Percentiles rank a stretch among this genome's conserved stretches.
phyloP scores from a whole-genome alignment of 2,797 vertebrate species.

The Glossophaga mutica region DNA sequence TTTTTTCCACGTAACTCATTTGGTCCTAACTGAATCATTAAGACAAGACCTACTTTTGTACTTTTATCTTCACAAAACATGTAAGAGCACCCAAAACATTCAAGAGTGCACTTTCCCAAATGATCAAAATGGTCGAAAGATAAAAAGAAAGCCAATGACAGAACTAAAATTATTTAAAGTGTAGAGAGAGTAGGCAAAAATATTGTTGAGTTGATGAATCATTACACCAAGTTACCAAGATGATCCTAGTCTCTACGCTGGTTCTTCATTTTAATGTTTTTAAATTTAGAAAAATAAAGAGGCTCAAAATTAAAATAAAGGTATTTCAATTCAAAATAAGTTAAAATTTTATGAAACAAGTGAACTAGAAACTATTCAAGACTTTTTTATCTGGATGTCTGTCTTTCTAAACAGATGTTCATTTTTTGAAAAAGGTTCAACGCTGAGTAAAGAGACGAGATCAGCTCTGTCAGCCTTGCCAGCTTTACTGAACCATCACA shows the following conservation, averaged over 20 bases:
- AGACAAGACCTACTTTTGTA: background rate
- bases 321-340: background rate
- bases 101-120: background rate
- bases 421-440: background rate
- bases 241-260: background rate
- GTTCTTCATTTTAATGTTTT: background rate
- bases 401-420: background rate
- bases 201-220: background rate
- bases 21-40: background rate
- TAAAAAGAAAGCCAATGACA: background rate
- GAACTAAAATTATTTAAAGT: conserved; percentile 9
- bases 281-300: background rate
- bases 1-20: background rate
- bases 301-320: background rate
- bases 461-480: background rate
- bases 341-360: background rate
- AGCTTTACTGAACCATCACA: background rate
- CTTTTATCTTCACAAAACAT: background rate
- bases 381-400: background rate
- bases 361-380: background rate
- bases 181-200: background rate
- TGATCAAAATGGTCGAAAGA: background rate
- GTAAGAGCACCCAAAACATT: background rate
- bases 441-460: background rate
- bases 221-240: background rate